phyloP scores from a whole-genome alignment of 2,797 vertebrate species.

The Clarias platycephalus region DNA sequence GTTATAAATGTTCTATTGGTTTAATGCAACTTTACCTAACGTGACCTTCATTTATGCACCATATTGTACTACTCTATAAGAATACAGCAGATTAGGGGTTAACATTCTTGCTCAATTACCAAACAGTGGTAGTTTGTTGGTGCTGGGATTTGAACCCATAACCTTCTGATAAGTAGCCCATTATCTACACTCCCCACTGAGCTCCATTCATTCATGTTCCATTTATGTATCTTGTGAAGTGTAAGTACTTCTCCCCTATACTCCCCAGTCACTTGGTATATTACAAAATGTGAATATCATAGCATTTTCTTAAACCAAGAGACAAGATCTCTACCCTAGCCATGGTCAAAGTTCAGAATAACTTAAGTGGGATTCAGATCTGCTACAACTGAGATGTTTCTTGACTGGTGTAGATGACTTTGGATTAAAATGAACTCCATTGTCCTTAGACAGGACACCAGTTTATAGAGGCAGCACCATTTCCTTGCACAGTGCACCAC shows the following conservation, averaged over 20 bases:
- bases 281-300: neutral
- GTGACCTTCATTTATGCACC: neutral
- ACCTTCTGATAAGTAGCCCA: neutral
- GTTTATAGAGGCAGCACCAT: neutral
- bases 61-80: neutral
- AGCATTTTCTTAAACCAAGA: neutral
- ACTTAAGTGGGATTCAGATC: neutral
- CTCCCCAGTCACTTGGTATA: neutral
- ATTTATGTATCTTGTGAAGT: neutral
- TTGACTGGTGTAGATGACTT: neutral
- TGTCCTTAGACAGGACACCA: neutral
- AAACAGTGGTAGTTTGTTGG: neutral
- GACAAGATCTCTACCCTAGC: neutral
- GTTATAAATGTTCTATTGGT: neutral
- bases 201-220: too few species aligned
- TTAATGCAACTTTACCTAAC: neutral
- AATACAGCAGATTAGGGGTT: neutral
- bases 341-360: neutral
- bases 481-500: neutral
- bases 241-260: neutral
- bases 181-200: neutral
- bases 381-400: neutral
- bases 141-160: neutral
- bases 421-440: neutral
- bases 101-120: neutral